Evolutionary conservation across 2,113 vertebrate genomes (phyloP), one percentile per base, ranked within the genome.

Genomic region (Campylomormyrus tamandua): DNA sequence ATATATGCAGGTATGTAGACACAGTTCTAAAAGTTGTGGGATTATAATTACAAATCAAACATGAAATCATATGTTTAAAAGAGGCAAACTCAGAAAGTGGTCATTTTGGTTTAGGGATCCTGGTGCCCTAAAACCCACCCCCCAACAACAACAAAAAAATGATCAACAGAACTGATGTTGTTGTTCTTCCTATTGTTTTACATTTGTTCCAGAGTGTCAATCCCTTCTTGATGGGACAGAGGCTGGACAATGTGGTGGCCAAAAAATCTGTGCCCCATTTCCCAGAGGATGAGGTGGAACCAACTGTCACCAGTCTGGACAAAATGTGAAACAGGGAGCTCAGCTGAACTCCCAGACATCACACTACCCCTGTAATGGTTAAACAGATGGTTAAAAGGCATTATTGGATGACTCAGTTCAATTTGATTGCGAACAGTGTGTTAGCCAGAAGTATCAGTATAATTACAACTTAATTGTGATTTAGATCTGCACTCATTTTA

Each of bases 241-340:
- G 96, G 93, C 94, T 99, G 94, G 97, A 99, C 92, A 98, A 97
- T 0, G 98, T 99, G 83, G 98, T 99, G 17, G 98, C 98, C 90
- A 99, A 99, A 95, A 99, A 99, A 93, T 99, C 98, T 27, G 98
- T 97, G 88, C 98, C 98, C 84, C 96, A 97, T 92, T 99, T 98
- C 95, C 96, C 97, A 66, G 97, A 98, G 88, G 98, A 99, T 91
- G 97, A 98, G 17, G 93, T 93, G 17, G 92, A 93, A 42, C 50
- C 86, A 7, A 35, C 91, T 1, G 31, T 56, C 62, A 45, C 74
- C 35, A 91, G 85, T 91, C 92, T 91, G 88, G 88, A 93, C 58
- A 92, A 92, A n/a, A 89, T 88, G 91, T 95, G 92, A 95, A 50
- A 3, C 45, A 21, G 24, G 74, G 46, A 39, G 4, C 42, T 52